A percentile compares a stretch with the other conserved stretches of the same genome.
phyloP scores from a whole-genome alignment of 2,113 vertebrate genomes.

The Archocentrus centrarchus region DNA sequence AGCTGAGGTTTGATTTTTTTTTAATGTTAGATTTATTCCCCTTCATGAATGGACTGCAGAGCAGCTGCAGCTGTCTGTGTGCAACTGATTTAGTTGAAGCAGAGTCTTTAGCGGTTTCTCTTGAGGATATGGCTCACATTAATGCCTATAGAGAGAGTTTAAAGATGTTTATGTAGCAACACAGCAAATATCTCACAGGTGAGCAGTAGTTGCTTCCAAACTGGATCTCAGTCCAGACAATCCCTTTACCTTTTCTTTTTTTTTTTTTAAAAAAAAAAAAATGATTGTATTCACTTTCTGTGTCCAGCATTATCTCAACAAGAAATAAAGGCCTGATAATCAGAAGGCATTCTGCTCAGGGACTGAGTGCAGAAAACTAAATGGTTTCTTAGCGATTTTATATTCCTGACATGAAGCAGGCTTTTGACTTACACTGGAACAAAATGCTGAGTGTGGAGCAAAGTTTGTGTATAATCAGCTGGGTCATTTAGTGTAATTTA shows the following conservation, averaged over 20 bases:
- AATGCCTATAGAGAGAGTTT: conserved; percentile 19
- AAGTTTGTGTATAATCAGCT: not conserved
- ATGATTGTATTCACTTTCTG: not conserved
- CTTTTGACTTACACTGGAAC: conserved; percentile 14
- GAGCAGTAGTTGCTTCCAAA: conserved; percentile 30
- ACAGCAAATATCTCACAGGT: conserved; percentile 43
- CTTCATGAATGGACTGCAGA: conserved; percentile 13
- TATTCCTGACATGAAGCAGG: conserved; percentile 33
- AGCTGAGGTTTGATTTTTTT: conserved; percentile 35
- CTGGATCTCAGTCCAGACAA: conserved; percentile 14
- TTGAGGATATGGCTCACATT: not conserved
- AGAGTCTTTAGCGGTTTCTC: conserved; percentile 36
- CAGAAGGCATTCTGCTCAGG: not conserved
- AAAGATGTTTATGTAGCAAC: conserved; percentile 21
- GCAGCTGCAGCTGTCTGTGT: conserved; percentile 45
- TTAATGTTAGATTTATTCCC: conserved; percentile 27
- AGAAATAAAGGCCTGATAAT: conserved; percentile 31
- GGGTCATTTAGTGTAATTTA: not conserved
- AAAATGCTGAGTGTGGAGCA: not conserved
- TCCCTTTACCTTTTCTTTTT: not conserved
- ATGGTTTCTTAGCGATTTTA: not conserved
- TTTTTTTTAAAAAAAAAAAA: too few species aligned
- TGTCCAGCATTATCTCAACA: conserved; percentile 20
- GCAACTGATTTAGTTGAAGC: conserved; percentile 45
- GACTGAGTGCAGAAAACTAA: conserved; percentile 35